Evolutionary conservation across 2,888 invertebrate species (phyloP).

Genomic region (Metalampra italica): DNA sequence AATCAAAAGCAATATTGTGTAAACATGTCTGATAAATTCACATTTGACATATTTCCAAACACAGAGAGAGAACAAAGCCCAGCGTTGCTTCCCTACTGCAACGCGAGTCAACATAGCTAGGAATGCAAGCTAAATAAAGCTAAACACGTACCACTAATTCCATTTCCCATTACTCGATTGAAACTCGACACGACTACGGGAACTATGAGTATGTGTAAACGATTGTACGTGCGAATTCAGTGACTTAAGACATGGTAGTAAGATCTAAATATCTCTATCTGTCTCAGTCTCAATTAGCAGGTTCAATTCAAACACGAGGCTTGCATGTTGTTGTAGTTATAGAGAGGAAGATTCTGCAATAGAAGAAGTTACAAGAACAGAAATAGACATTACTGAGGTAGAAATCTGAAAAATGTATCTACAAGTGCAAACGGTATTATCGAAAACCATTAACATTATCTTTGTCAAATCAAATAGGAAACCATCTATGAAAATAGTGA

Average conservation of each 20-base stretch:
- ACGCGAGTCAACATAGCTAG: neutral
- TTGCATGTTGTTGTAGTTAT: conserved; percentile 9
- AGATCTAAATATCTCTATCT: neutral
- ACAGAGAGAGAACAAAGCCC: conserved; percentile 18
- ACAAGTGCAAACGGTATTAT: too few relatives aligned
- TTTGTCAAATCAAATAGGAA: too few relatives aligned
- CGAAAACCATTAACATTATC: too few relatives aligned
- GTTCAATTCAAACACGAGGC: conserved; percentile 5
- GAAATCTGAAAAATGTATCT: too few relatives aligned
- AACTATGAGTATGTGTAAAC: neutral
- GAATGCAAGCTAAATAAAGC: conserved; percentile 6
- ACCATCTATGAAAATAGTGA: too few relatives aligned
- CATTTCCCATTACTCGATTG: neutral
- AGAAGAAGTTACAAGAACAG: neutral
- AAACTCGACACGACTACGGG: neutral
- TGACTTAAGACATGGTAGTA: neutral
- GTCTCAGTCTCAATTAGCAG: neutral
- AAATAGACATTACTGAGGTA: neutral
- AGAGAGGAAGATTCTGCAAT: conserved; percentile 6
- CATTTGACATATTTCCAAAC: conserved; percentile 37
- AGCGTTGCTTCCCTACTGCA: neutral
- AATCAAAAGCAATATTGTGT: conserved; percentile 24
- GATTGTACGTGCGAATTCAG: neutral
- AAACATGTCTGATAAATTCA: conserved; percentile 43
- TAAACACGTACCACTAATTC: neutral